These are phyloP conservation scores for Bombus breviceps DNA, from an alignment of 1,140 invertebrate species.

Conservation along the genomic window DNA sequence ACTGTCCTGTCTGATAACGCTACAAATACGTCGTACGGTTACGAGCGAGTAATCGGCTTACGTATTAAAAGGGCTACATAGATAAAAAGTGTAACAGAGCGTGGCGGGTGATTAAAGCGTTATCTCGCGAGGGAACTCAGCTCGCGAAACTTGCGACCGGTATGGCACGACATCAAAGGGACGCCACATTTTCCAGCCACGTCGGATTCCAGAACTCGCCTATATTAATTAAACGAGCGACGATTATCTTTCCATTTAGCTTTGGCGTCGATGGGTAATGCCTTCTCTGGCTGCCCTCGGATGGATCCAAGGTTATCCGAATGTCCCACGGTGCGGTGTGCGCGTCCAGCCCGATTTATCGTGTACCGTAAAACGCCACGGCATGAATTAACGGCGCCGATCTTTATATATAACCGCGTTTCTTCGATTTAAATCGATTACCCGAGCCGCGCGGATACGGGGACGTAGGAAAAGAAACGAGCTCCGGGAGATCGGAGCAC, in stretches of 20 bases:
- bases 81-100: slow-evolving; percentile 1
- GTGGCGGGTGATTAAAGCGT: slow-evolving; percentile 16
- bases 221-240: slow-evolving; percentile 50
- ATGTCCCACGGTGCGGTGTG: slow-evolving; percentile 14
- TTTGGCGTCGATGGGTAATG: background rate
- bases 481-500: background rate
- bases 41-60: background rate
- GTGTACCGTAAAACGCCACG: slow-evolving; percentile 21
- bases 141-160: background rate
- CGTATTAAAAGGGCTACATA: slow-evolving; percentile 12
- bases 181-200: background rate
- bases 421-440: slow-evolving; percentile 66
- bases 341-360: slow-evolving; percentile 42
- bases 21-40: background rate
- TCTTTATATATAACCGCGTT: slow-evolving; percentile 59
- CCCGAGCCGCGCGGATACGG: slow-evolving; percentile 15
- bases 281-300: background rate
- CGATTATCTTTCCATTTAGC: slow-evolving; percentile 45
- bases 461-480: slow-evolving; percentile 35
- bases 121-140: background rate
- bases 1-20: background rate
- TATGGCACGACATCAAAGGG: slow-evolving; percentile 39
- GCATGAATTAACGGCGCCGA: slow-evolving; percentile 58
- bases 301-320: slow-evolving; percentile 41
- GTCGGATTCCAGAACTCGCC: slow-evolving; percentile 16